A percentile compares a stretch with the other conserved stretches of the same genome.
Evolutionary conservation across 1,140 invertebrate species (phyloP).

Genomic region (Formica exsecta): DNA sequence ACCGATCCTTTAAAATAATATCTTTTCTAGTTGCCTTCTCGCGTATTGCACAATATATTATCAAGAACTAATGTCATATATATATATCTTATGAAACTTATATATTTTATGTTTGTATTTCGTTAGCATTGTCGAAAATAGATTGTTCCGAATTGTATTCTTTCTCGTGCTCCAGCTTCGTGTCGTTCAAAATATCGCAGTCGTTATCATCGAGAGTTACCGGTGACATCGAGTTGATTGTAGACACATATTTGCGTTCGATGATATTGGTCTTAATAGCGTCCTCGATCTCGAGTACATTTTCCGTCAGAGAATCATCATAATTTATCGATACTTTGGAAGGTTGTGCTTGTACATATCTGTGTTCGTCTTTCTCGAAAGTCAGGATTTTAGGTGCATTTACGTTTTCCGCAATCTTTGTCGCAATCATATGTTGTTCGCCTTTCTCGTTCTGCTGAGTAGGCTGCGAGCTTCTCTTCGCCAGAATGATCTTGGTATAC

Average conservation of each 20-base stretch:
- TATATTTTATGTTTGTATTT: conserved; percentile 40
- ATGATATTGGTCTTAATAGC: conserved; percentile 82
- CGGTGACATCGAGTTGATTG: conserved; percentile 66
- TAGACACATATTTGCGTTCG: conserved; percentile 73
- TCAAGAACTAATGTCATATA: background rate
- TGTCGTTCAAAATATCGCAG: conserved; percentile 28
- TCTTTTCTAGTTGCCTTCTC: background rate
- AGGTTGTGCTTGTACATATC: conserved; percentile 65
- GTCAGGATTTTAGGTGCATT: conserved; percentile 71
- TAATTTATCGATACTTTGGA: conserved; percentile 34
- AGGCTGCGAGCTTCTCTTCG: conserved; percentile 82
- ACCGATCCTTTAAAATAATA: conserved; percentile 15
- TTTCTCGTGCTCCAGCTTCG: conserved; percentile 9
- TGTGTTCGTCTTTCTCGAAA: conserved; percentile 72
- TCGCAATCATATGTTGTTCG: conserved; percentile 78
- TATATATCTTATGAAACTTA: background rate
- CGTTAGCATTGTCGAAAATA: background rate
- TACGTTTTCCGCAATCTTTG: conserved; percentile 75
- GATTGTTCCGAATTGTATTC: conserved; percentile 11
- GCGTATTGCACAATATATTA: background rate
- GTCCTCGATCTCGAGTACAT: conserved; percentile 79
- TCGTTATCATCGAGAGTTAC: conserved; percentile 37
- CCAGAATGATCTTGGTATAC: conserved; percentile 87
- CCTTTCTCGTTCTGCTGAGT: conserved; percentile 70
- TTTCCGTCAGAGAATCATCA: conserved; percentile 63